phyloP scores from a whole-genome alignment of 1,140 invertebrate genomes.

The Varroa destructor region DNA sequence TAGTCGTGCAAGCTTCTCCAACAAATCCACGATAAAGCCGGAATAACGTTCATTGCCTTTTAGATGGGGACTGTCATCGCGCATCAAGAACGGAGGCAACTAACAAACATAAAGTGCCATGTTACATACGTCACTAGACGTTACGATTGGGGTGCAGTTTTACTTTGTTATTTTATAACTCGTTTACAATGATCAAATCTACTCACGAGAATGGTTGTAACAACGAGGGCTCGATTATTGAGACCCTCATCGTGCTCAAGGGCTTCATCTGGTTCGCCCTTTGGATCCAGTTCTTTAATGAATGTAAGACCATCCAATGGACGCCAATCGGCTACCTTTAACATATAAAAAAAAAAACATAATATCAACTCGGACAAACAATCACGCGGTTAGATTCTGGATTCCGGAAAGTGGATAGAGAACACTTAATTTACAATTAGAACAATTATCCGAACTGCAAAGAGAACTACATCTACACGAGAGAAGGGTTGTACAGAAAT shows the following conservation, averaged over 20 bases:
- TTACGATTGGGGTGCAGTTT: too few relatives aligned
- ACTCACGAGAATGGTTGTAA: constrained; percentile 1
- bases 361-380: too few relatives aligned
- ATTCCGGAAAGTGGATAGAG: too few relatives aligned
- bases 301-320: constrained; percentile 15
- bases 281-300: constrained; percentile 25
- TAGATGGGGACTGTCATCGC: constrained; percentile 13
- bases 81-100: constrained; percentile 3
- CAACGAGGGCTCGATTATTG: constrained; percentile 21
- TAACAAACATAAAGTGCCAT: not conserved
- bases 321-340: constrained; percentile 19
- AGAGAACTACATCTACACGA: too few relatives aligned
- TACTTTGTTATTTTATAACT: too few relatives aligned
- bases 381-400: too few relatives aligned
- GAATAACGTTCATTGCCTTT: constrained; percentile 26
- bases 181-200: too few relatives aligned
- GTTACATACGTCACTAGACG: too few relatives aligned
- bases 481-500: too few relatives aligned
- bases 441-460: too few relatives aligned
- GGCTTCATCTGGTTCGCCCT: constrained; percentile 22
- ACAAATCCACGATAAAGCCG: constrained; percentile 7
- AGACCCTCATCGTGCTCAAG: constrained; percentile 20
- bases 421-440: too few relatives aligned
- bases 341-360: not conserved
- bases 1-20: constrained; percentile 6